Base-by-base conservation (phyloP, 2,888 invertebrate genomes). In the Latheticus oryzae region DNA sequence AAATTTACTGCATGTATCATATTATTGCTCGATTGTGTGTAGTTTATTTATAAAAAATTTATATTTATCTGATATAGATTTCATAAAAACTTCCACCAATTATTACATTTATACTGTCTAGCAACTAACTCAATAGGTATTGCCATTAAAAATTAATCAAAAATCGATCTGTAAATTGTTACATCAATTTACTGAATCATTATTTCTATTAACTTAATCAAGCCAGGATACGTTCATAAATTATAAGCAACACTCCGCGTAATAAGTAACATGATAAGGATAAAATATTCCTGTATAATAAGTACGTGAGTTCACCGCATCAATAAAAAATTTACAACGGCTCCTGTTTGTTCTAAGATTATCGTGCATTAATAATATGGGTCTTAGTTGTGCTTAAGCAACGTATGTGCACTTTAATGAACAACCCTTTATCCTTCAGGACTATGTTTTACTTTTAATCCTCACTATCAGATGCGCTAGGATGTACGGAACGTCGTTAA, bases 331-430 rank as follows among this genome's bases (percentile, higher is more conserved):
- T 47, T 33, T n/a, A 37, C 30, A 7, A 1, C 28, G 13, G 5
- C 16, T 9, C 17, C 13, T 55, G 47, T 47, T 55, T 47, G 38
- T 26, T 37, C 21, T 21, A 24, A 54, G 54, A 54, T 54, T 54
- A 47, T 37, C 38, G 37, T 63, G 54, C 58, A 64, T 59, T 66
- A 61, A 64, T 65, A 58, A 60, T 58, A 45, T 52, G 40, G 59
- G 57, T 55, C 59, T 61, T 52, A 61, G 54, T 32, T 16, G 56
- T 56, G 42, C 38, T 59, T 60, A 59, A 61, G 16, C 58, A 51
- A 47, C 57, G 60, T 58, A 45, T 58, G 51, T 53, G 61, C 60
- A 60, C 45, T 63, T 63, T 54, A 56, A 53, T 51, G 52, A 59
- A 54, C 57, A 42, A 38, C 38, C 60, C 56, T 63, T 63, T 61